phyloP scores from a whole-genome alignment of 2,888 invertebrate species.

The Galerucella calmariensis region DNA sequence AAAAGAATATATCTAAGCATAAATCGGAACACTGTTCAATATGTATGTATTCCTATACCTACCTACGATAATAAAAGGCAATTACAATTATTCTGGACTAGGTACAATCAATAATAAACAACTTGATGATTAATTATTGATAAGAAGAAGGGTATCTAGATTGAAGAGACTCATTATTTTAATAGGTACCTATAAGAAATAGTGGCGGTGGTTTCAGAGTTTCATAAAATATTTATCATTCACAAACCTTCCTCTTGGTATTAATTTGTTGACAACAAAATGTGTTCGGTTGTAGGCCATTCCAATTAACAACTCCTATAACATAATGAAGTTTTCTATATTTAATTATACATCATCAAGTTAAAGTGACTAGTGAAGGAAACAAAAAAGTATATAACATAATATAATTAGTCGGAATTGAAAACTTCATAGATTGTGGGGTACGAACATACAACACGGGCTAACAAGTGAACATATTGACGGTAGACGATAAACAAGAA shows the following conservation, averaged over 20 bases:
- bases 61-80: no score
- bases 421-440: not conserved
- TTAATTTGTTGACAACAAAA: conserved; percentile 25
- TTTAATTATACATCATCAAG: conserved; percentile 2
- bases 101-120: conserved; percentile 23
- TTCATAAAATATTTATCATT: conserved; percentile 34
- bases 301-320: conserved; percentile 16
- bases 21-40: no score
- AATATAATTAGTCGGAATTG: conserved; percentile 1
- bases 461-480: not conserved
- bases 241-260: conserved; percentile 9
- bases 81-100: no score
- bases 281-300: conserved; percentile 19
- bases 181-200: conserved; percentile 15
- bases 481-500: no score
- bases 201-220: conserved; percentile 21
- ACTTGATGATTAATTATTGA: conserved; percentile 26
- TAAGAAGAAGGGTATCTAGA: conserved; percentile 9
- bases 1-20: no score
- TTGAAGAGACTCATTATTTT: conserved; percentile 29
- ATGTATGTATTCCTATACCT: no score
- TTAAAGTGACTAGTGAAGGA: not conserved
- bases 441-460: no score
- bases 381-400: not conserved
- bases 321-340: conserved; percentile 4